A percentile compares a stretch with the other conserved stretches of the same genome.
Evolutionary conservation across 2,888 invertebrate species (phyloP).

Genomic region (Platerodrilus igneus): DNA sequence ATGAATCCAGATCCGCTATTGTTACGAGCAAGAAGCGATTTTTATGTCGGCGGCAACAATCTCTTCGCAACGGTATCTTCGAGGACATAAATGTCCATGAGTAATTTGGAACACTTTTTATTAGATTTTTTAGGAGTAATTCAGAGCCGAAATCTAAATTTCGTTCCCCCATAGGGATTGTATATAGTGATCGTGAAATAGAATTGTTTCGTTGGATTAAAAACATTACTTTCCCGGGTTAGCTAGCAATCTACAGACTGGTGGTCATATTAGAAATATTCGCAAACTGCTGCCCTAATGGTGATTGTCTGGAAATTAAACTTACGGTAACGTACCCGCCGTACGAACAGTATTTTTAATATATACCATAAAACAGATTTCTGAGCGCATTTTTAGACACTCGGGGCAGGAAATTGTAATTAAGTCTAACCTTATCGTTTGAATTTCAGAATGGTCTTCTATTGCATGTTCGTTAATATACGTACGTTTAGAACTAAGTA

Average conservation of each 20-base stretch:
- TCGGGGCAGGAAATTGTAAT: constrained; percentile 14
- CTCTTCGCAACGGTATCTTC: constrained; percentile 15
- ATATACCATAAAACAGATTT: constrained; percentile 17
- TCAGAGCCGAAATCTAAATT: constrained; percentile 16
- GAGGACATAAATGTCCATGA: constrained; percentile 16
- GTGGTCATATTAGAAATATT: constrained; percentile 27
- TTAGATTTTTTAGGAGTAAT: constrained; percentile 16
- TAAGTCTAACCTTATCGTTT: no score
- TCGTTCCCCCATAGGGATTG: constrained; percentile 6
- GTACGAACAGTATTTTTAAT: constrained; percentile 17
- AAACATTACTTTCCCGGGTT: constrained; percentile 23
- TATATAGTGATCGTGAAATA: constrained; percentile 15
- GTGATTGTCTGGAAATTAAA: constrained; percentile 27
- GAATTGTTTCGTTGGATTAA: constrained; percentile 27
- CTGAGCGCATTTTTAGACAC: constrained; percentile 13
- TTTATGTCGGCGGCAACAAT: constrained; percentile 15
- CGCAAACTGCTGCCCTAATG: constrained; percentile 23
- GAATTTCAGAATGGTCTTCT: no score
- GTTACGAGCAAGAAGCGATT: constrained; percentile 15
- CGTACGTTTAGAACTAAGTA: no score
- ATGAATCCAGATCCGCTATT: constrained; percentile 19
- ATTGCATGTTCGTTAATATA: no score
- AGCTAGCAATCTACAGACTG: constrained; percentile 11
- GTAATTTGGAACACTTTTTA: constrained; percentile 20
- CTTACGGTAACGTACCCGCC: constrained; percentile 17